Percentiles rank a stretch among this genome's conserved stretches.
These are phyloP conservation scores for Lutjanus campechanus DNA, from an alignment of 2,797 vertebrate species.

Conservation along the genomic window DNA sequence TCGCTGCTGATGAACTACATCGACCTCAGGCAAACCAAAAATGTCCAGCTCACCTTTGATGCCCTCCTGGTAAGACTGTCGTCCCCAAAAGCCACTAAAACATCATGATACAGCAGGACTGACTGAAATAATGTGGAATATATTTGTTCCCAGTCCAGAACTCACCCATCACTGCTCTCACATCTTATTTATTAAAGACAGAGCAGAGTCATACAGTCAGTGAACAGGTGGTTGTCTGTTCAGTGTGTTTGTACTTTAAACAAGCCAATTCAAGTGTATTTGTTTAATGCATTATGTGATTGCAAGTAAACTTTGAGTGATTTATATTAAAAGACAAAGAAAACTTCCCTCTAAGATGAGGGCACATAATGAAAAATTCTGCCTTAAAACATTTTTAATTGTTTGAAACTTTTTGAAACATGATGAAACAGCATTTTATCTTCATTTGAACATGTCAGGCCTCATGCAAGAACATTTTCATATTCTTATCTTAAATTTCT, in stretches of 20 bases:
- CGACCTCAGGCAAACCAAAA: slow-evolving; percentile 90
- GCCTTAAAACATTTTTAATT: too few relatives aligned
- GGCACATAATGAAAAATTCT: too few relatives aligned
- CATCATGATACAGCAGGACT: not conserved
- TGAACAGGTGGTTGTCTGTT: not conserved
- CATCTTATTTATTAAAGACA: not conserved
- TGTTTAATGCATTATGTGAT: not conserved
- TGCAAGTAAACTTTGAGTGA: not conserved
- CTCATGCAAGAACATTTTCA: too few relatives aligned
- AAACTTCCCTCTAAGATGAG: not conserved
- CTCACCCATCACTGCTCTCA: not conserved
- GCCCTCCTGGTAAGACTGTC: slow-evolving; percentile 91
- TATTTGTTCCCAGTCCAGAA: not conserved
- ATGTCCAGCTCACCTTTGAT: slow-evolving; percentile 95
- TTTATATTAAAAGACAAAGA: not conserved
- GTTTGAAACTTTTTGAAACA: too few relatives aligned
- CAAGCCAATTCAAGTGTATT: not conserved
- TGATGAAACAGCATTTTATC: too few relatives aligned
- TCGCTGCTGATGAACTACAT: slow-evolving; percentile 96
- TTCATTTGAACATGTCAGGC: too few relatives aligned
- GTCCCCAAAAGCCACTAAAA: not conserved
- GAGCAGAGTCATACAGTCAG: not conserved
- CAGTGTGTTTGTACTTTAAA: not conserved
- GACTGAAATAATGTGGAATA: not conserved
- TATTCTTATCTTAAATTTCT: too few relatives aligned